Base-by-base conservation (phyloP, 1,140 invertebrate species). In the Globodera rostochiensis region DNA sequence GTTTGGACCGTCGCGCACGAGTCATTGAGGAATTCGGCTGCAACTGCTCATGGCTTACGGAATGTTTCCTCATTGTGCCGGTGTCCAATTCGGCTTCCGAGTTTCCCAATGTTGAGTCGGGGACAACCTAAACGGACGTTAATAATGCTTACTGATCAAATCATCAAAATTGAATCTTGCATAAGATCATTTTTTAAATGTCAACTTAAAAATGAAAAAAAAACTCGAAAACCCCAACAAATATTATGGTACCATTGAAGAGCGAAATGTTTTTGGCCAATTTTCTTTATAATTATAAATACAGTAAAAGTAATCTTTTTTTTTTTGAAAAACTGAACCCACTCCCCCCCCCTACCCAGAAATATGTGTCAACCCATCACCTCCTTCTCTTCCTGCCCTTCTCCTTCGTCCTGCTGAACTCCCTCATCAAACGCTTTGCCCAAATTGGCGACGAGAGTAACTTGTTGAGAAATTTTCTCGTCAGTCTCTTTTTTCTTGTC, bases 401-500 rank as follows among this genome's bases (percentile, higher is more conserved):
- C 57, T 19, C 57, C 57, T 64, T 64, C 57, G 57, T 64, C 19
- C 57, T 64, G 57, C 57, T 64, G 57, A 64, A 64, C 19, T 6
- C 11, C 15, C 57, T 71, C 69, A 45, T 71, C 46, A 13, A 71
- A 45, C 6, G 36, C 69, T 47, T 71, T 71, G 69, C 69, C 69
- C 69, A 71, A 47, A 45, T 45, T 45, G 1, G 69, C 69, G 8
- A 71, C 69, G 6, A 36, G 69, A 13, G 9, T 47, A 25, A 47
- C 46, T 45, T 45, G 46, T 71, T 71, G 36, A 1, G 69, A 71
- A 19, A 71, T 47, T 47, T 71, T 71, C 36, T 71, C 69, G 19
- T 71, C 69, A 8, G 46, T 47, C 69, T 36, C 69, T 47, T 71
- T 71, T 21, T 71, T 71, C 36, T 45, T 36, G 69, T 71, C 69